Conservation (phyloP, 2,797 vertebrate genomes). For the Eulemur mongoz region DNA sequence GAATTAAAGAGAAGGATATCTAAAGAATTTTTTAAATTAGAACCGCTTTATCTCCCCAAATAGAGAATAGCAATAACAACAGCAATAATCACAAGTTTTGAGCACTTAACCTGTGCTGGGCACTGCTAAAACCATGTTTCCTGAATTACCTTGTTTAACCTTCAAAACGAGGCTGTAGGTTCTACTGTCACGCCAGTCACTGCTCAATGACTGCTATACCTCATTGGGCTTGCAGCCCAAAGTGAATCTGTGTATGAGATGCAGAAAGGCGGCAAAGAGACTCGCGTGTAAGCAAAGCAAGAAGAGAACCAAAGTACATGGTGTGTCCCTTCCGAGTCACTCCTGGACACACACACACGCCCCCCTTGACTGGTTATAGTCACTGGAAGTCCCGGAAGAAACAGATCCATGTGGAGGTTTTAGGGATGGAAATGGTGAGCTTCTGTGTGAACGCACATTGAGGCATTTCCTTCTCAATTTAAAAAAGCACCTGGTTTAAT, state of each 20-base stretch:
- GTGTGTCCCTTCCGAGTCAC: no score
- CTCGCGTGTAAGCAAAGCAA: not conserved
- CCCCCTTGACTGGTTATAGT: not conserved
- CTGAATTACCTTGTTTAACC: not conserved
- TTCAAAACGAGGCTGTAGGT: not conserved
- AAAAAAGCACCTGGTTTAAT: not conserved
- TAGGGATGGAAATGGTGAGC: not conserved
- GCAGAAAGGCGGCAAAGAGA: not conserved
- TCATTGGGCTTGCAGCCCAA: not conserved
- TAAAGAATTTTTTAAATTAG: not conserved
- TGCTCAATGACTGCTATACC: not conserved
- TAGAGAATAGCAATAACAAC: not conserved
- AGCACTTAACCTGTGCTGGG: not conserved
- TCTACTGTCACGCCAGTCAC: not conserved
- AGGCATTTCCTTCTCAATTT: not conserved
- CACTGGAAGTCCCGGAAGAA: not conserved
- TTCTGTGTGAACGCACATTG: not conserved
- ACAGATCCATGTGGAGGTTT: not conserved
- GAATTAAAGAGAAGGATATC: not conserved
- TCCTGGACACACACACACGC: accelerated
- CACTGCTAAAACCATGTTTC: not conserved
- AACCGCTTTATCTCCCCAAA: not conserved
- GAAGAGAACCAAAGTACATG: accelerated
- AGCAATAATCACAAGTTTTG: not conserved
- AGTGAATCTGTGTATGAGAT: not conserved